phyloP scores from a whole-genome alignment of 2,888 invertebrate species.

The Tuta absoluta region DNA sequence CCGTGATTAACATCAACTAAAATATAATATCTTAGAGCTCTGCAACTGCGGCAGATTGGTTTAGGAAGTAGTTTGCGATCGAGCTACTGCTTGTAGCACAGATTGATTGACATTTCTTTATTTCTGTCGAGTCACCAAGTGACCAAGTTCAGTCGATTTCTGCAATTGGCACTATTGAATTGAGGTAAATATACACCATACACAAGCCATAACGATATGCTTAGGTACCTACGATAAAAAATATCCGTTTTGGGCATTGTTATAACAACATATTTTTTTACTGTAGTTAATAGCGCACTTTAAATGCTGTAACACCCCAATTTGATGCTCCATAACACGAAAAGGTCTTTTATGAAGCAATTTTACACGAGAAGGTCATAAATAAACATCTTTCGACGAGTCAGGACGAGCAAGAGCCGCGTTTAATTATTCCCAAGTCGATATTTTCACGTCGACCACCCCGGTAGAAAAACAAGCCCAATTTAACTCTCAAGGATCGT shows the following conservation, averaged over 20 bases:
- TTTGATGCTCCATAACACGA: not conserved
- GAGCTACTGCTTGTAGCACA: not conserved
- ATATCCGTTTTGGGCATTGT: too few species aligned
- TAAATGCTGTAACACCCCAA: not conserved
- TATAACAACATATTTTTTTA: too few species aligned
- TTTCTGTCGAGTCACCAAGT: constrained; percentile 2
- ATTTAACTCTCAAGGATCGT: not conserved
- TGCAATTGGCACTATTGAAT: not conserved
- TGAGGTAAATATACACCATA: not conserved
- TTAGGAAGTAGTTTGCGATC: constrained; percentile 17
- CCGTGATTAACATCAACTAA: not conserved
- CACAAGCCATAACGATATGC: too few species aligned
- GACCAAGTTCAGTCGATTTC: not conserved
- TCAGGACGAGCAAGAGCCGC: not conserved
- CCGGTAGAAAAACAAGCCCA: not conserved
- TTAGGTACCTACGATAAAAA: too few species aligned
- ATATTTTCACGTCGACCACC: not conserved
- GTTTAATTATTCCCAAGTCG: constrained; percentile 9
- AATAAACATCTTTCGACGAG: not conserved
- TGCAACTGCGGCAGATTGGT: not conserved
- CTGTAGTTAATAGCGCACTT: too few species aligned
- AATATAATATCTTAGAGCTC: not conserved
- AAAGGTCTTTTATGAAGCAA: not conserved
- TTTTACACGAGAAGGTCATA: not conserved
- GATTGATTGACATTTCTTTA: constrained; percentile 15